These are phyloP conservation scores for Sisor rabdophorus DNA, from an alignment of 2,113 vertebrate genomes.

Conservation along the genomic window DNA sequence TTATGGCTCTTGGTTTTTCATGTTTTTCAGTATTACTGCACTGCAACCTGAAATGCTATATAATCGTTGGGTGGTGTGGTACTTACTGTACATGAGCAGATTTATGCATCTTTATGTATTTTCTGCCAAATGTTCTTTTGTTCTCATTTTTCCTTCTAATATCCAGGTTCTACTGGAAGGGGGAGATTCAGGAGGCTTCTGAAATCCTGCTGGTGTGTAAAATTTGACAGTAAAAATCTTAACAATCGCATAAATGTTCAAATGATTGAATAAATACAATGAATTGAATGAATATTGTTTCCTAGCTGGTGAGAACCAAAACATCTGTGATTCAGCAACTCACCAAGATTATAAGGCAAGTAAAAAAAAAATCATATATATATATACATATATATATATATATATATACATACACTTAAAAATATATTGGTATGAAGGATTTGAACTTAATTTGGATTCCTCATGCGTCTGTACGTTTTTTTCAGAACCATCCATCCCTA, in stretches of 20 bases:
- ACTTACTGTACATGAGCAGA: too few species aligned
- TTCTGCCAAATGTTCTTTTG: too few species aligned
- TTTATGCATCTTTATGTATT: too few species aligned
- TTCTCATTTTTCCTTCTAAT: too few species aligned
- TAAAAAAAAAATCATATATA: neutral
- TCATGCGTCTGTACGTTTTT: neutral
- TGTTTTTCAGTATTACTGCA: too few species aligned
- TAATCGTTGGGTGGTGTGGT: too few species aligned
- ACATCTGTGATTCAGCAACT: constrained; percentile 73
- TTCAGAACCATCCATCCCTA: constrained; percentile 82
- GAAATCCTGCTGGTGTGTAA: constrained; percentile 79
- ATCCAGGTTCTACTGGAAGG: constrained; percentile 84
- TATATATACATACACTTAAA: too few species aligned
- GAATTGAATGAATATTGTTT: too few species aligned
- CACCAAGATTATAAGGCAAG: constrained; percentile 77
- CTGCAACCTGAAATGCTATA: too few species aligned
- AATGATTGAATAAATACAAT: neutral
- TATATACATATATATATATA: too few species aligned
- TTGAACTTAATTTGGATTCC: neutral
- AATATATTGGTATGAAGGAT: neutral
- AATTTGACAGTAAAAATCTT: constrained; percentile 1
- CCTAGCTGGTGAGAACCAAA: constrained; percentile 81
- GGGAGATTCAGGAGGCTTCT: constrained; percentile 77
- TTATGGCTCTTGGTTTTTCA: too few species aligned
- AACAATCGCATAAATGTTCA: neutral